Evolutionary conservation across 2,797 vertebrate genomes (phyloP), one percentile per base, ranked within the genome.

Genomic region (Merluccius polli): DNA sequence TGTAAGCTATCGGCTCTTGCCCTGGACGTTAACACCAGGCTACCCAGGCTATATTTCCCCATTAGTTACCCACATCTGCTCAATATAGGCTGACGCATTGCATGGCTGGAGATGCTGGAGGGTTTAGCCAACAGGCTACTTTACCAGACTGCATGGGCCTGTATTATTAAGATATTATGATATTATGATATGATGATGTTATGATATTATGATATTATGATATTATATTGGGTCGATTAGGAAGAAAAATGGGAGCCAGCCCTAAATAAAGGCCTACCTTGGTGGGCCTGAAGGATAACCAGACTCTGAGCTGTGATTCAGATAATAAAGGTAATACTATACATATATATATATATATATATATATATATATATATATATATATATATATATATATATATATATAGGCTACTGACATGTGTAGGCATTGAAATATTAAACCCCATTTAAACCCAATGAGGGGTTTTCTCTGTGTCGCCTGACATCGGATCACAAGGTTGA

Each of bases 41-140:
- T 67, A 3, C 3, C 10, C 9, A 13, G 44, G 2, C 35, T 33
- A 11, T 18, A 33, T 44, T 32, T 72, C 70, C 59, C 77, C 38
- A 27, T 36, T 77, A 86, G 85, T 83, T 78, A 84, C 81, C 82
- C 32, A 30, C 31, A 84, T 84, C 15, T 67, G 74, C 73, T 77
- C 1, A 5, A 12, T 68, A 0, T 4, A 68, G 75, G 77, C 41
- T 1, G 0, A 21, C 3, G 18, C 2, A 3, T 33, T 18, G n/a
- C 52, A 48, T 48, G 44, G 44, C 44, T 59, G 2, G 21, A n/a
- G 18, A 59, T 59, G 21, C 52, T n/a, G 52, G 1, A n/a, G 52
- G 21, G 1, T 59, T 59, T 24, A 7, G 52, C 21, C 8, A 59
- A 59, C 21, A 21, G 6, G 9, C 52, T n/a, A 59, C 52, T 59